These are phyloP conservation scores for Sebastes oblongus DNA, from an alignment of 2,797 vertebrate genomes.

Conservation along the genomic window DNA sequence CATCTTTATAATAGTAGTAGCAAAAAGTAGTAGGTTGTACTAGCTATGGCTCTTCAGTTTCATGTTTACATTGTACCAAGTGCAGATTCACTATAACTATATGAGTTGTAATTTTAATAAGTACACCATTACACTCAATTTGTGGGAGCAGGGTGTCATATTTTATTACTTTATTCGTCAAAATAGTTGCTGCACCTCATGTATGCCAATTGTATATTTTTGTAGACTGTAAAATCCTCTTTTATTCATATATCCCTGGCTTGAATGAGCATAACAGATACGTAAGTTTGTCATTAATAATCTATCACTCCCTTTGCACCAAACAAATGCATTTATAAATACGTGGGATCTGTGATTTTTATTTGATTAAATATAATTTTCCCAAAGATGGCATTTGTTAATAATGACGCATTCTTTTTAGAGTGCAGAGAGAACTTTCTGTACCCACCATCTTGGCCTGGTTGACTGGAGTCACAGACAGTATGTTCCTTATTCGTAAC, in stretches of 20 bases:
- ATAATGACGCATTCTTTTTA: not conserved
- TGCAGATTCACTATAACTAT: not conserved
- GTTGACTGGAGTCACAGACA: too few species aligned
- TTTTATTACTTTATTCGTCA: not conserved
- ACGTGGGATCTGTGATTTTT: not conserved
- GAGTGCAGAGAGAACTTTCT: too few species aligned
- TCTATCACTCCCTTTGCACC: constrained; percentile 8
- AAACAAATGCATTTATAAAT: not conserved
- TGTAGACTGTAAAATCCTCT: not conserved
- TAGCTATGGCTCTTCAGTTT: not conserved
- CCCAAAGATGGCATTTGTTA: not conserved
- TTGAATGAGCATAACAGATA: not conserved
- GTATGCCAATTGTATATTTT: not conserved
- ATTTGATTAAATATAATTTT: constrained; percentile 18
- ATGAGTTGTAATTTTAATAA: not conserved
- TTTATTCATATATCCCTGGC: not conserved
- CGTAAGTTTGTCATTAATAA: not conserved
- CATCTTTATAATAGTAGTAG: not conserved
- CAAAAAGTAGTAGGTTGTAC: not conserved
- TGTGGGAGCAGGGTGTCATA: not conserved
- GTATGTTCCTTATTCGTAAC: not conserved
- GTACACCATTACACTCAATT: not conserved
- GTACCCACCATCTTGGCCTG: too few species aligned
- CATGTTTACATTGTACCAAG: not conserved
- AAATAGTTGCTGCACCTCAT: not conserved